phyloP scores from a whole-genome alignment of 2,888 invertebrate species.

The Brachypalpus laphriformis region DNA sequence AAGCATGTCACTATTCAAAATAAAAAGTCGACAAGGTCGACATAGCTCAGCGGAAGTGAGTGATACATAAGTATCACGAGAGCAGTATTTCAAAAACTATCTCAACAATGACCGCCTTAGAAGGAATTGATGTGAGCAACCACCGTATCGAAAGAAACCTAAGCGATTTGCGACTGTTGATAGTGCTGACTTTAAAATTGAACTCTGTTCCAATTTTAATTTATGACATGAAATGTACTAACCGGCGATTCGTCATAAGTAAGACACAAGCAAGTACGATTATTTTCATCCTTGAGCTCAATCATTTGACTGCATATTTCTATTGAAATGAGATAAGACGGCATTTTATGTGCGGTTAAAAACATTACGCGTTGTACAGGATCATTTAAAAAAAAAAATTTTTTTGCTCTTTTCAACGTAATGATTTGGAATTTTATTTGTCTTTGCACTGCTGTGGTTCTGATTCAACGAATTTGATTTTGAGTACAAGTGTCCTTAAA shows the following conservation, averaged over 20 bases:
- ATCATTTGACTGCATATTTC: slow-evolving; percentile 23
- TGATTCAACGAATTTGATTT: too few species aligned
- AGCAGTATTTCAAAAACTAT: slow-evolving; percentile 11
- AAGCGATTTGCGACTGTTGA: slow-evolving; percentile 62
- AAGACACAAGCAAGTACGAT: slow-evolving; percentile 20
- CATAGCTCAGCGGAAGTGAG: slow-evolving; percentile 46
- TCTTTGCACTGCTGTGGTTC: too few species aligned
- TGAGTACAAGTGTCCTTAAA: too few species aligned
- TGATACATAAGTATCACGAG: slow-evolving; percentile 8
- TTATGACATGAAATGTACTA: slow-evolving; percentile 57
- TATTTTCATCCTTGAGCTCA: slow-evolving; percentile 63
- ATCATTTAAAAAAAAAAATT: too few species aligned
- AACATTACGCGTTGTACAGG: not conserved
- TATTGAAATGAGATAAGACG: not conserved
- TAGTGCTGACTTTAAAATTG: slow-evolving; percentile 65
- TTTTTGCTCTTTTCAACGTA: too few species aligned
- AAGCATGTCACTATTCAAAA: slow-evolving; percentile 39
- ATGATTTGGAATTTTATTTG: not conserved
- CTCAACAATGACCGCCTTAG: slow-evolving; percentile 20
- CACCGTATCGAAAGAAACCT: slow-evolving; percentile 25
- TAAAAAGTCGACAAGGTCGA: slow-evolving; percentile 50
- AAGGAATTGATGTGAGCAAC: slow-evolving; percentile 9
- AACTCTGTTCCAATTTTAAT: slow-evolving; percentile 72
- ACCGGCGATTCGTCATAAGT: slow-evolving; percentile 44
- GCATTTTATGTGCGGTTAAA: not conserved